phyloP scores from a whole-genome alignment of 2,797 vertebrate genomes.

The Sciaenops ocellatus region DNA sequence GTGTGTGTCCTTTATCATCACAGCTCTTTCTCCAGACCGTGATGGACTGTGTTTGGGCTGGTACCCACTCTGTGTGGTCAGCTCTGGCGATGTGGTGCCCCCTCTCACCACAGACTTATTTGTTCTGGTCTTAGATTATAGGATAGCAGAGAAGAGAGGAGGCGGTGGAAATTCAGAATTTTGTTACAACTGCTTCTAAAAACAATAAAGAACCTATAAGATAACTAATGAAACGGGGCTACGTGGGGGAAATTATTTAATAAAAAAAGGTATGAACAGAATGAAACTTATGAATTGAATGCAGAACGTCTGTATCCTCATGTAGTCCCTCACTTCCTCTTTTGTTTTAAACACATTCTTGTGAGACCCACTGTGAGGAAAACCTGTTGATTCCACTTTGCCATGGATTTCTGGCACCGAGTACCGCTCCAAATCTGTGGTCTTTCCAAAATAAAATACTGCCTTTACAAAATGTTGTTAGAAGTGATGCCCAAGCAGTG shows the following conservation, averaged over 20 bases:
- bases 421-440: slow-evolving; percentile 7
- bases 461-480: slow-evolving; percentile 11
- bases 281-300: not conserved
- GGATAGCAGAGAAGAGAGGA: slow-evolving; percentile 17
- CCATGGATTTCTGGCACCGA: slow-evolving; percentile 9
- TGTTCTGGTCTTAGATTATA: slow-evolving; percentile 54
- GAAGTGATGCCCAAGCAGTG: slow-evolving; percentile 20
- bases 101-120: slow-evolving; percentile 48
- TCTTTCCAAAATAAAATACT: slow-evolving; percentile 41
- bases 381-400: slow-evolving; percentile 27
- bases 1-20: slow-evolving; percentile 30
- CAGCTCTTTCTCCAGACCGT: slow-evolving; percentile 21
- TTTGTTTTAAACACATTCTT: slow-evolving; percentile 24
- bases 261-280: slow-evolving; percentile 29
- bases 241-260: not conserved
- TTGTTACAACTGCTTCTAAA: slow-evolving; percentile 26
- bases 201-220: slow-evolving; percentile 13
- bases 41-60: slow-evolving; percentile 59
- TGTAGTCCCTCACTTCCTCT: slow-evolving; percentile 17
- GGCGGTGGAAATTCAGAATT: slow-evolving; percentile 2
- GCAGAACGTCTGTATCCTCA: not conserved
- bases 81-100: slow-evolving; percentile 31
- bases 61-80: slow-evolving; percentile 48
- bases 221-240: slow-evolving; percentile 9
- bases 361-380: slow-evolving; percentile 7